phyloP scores from a whole-genome alignment of 37 sponge, comb jelly and placozoan species.

The Diacarnus erythraeanus region DNA sequence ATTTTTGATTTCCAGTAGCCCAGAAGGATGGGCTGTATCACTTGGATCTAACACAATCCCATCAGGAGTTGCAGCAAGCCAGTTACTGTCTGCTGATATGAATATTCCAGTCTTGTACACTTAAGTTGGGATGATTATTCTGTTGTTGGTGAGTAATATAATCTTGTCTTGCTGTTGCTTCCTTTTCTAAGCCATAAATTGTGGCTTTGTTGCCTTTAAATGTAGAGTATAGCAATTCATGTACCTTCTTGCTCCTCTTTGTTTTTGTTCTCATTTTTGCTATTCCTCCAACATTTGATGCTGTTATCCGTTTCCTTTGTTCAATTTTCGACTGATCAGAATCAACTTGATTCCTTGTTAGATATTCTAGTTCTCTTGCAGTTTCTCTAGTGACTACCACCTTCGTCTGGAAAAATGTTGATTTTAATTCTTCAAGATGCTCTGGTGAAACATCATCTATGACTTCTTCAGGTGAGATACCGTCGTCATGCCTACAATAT shows the following conservation, averaged over 20 bases:
- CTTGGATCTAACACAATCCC: constrained; percentile 24
- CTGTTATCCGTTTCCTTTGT: constrained; percentile 35
- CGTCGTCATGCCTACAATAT: constrained; percentile 27
- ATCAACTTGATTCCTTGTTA: constrained; percentile 5
- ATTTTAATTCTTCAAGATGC: background rate
- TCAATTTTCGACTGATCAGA: constrained; percentile 27
- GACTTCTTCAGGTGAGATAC: constrained; percentile 14
- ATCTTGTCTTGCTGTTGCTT: background rate
- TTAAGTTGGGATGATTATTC: constrained; percentile 11
- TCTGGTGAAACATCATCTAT: constrained; percentile 23
- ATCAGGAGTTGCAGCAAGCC: constrained; percentile 49
- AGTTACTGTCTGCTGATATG: constrained; percentile 4
- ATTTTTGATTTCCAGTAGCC: constrained; percentile 28
- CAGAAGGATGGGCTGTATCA: constrained; percentile 12
- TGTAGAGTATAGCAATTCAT: constrained; percentile 39
- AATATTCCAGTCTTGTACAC: constrained; percentile 13
- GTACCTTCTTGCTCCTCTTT: constrained; percentile 13
- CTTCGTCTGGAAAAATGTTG: constrained; percentile 22
- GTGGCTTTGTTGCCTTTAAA: constrained; percentile 49
- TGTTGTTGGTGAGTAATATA: constrained; percentile 8
- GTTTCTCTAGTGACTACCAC: constrained; percentile 18
- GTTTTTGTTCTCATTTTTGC: constrained; percentile 31
- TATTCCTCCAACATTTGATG: constrained; percentile 24
- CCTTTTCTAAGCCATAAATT: constrained; percentile 30
- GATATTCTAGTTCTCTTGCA: background rate